These are phyloP conservation scores for Eretmochelys imbricata DNA, from an alignment of 2,113 vertebrate species.

Conservation along the genomic window DNA sequence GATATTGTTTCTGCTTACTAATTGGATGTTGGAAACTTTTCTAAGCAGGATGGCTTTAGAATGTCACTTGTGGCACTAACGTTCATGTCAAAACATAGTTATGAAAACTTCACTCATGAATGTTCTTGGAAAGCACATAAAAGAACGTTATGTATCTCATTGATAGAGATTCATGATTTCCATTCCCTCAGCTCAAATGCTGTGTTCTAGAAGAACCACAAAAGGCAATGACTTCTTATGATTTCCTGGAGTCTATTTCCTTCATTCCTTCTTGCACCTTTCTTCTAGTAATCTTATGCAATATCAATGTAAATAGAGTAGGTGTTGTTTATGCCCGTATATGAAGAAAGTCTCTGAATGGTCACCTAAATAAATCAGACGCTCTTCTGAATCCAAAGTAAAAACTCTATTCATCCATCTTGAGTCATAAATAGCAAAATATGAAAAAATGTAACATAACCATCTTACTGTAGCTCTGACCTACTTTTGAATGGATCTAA, in stretches of 20 bases:
- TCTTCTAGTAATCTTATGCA: neutral
- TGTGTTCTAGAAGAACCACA: neutral
- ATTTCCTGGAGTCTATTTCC: neutral
- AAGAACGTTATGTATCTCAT: neutral
- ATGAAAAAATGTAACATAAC: neutral
- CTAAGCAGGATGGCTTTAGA: neutral
- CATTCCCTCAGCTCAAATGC: neutral
- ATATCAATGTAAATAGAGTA: neutral
- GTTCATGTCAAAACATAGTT: neutral
- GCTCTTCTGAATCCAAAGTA: neutral
- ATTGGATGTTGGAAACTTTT: neutral
- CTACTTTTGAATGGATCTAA: slow-evolving; percentile 51
- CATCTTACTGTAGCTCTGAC: neutral
- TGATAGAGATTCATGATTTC: neutral
- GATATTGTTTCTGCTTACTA: neutral
- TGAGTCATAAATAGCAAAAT: neutral
- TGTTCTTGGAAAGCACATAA: neutral
- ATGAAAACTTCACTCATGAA: neutral
- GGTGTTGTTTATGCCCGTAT: neutral
- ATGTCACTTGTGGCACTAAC: neutral
- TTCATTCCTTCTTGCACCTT: neutral
- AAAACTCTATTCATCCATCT: neutral
- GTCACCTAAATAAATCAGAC: neutral
- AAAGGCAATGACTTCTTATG: neutral
- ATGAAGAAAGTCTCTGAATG: neutral